Conservation (phyloP, 2,797 vertebrate species). For the Acipenser ruthenus region DNA sequence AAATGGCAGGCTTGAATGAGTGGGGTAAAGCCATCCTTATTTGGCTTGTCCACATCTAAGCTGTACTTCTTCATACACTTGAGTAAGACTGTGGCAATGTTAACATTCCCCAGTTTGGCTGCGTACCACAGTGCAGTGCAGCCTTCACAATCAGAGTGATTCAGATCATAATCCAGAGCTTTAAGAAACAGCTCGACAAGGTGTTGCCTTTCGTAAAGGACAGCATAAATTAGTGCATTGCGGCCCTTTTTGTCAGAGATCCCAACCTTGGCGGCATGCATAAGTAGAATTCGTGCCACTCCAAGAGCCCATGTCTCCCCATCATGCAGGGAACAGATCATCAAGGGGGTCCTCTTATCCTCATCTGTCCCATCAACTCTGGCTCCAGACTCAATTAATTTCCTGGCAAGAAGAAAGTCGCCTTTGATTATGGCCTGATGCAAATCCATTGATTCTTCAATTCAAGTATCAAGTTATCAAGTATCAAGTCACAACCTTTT, state of each 20-base stretch:
- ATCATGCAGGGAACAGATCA: constrained; percentile 25
- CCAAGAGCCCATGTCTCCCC: constrained; percentile 12
- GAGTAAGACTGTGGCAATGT: neutral
- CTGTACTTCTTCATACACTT: neutral
- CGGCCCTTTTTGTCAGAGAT: constrained; percentile 2
- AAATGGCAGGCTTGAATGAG: constrained; percentile 2
- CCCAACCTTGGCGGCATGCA: constrained; percentile 5
- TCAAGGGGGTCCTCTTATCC: constrained; percentile 18
- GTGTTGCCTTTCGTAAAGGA: constrained; percentile 12
- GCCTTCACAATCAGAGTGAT: neutral
- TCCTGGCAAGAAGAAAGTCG: constrained; percentile 21
- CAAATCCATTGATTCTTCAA: neutral
- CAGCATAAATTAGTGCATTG: constrained; percentile 18
- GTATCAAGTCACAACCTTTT: too few relatives aligned
- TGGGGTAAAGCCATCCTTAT: fast-evolving
- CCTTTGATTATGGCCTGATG: constrained; percentile 19
- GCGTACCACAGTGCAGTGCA: constrained; percentile 16
- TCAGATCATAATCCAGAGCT: constrained; percentile 19
- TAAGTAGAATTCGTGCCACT: constrained; percentile 23
- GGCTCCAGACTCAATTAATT: constrained; percentile 13
- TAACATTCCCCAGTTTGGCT: constrained; percentile 2
- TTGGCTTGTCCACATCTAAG: neutral
- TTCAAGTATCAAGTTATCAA: neutral
- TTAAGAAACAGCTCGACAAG: constrained; percentile 21
- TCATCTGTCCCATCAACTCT: constrained; percentile 16